Base-by-base conservation (phyloP, 1,140 invertebrate genomes). In the Apis cerana region DNA sequence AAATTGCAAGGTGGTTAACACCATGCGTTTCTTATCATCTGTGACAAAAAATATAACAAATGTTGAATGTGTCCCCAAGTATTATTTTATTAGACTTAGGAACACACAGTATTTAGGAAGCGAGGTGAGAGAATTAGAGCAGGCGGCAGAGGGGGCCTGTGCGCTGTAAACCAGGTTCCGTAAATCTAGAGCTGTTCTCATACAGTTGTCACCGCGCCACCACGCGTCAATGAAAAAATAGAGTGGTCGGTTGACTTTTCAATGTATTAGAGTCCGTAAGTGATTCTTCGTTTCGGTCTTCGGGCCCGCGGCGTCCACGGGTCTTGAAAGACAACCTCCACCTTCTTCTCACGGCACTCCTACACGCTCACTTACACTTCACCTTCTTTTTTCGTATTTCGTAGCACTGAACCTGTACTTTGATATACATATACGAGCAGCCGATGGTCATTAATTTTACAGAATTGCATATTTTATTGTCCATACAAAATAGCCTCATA, bases 401-500 rank as follows among this genome's bases (percentile, higher is more conserved):
- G 33, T 76, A 64, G 61, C 85, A 58, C 72, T 59, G 64, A 64
- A 54, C 54, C 83, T 78, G 68, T 82, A 69, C 85, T 78, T 88
- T 88, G 70, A 83, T 74, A 80, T 80, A 83, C 70, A 85, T 78
- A 83, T 88, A 84, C 89, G 75, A 87, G 82, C 90, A 43, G 69
- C 87, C 90, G 87, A 91, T 85, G 90, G 85, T 92, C 90, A 92
- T 91, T 92, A 91, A 92, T 91, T 91, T 92, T 85, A 90, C 88
- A 87, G 80, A 92, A 91, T 92, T 88, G 88, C 92, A 92, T 92
- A 93, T 92, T 92, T 92, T 92, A 92, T 90, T 91, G 88, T 93
- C 89, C 90, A 92, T 93, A 92, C 91, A 92, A 92, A 93, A 92
- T 93, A 93, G 90, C 91, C 92, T 93, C 91, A 91, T 91, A 90